Conservation (phyloP, 2,888 invertebrate species). For the Heliconius ethilla region DNA sequence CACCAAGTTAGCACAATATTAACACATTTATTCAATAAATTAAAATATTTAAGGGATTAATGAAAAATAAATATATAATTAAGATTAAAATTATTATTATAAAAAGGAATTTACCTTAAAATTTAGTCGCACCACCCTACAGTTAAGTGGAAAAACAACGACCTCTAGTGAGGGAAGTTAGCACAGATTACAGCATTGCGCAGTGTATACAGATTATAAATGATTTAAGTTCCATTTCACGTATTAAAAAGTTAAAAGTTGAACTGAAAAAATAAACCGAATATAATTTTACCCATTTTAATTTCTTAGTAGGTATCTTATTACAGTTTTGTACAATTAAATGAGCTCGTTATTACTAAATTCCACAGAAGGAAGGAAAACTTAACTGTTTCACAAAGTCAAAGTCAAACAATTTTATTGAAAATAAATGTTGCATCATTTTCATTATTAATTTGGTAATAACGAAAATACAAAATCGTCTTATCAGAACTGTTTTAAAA, state of each 20-base stretch:
- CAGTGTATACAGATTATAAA: conserved; percentile 21
- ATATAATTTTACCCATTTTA: neutral
- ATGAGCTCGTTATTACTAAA: neutral
- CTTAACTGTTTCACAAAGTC: too few species aligned
- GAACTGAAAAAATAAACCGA: neutral
- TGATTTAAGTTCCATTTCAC: neutral
- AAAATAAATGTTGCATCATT: too few species aligned
- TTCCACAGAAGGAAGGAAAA: too few species aligned
- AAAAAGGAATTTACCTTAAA: conserved; percentile 29
- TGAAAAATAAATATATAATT: neutral
- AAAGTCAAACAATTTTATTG: too few species aligned
- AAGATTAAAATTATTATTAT: neutral
- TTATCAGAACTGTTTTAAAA: too few species aligned
- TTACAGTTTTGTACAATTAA: neutral
- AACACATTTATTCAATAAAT: neutral
- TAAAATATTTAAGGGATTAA: neutral
- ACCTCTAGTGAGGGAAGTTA: conserved; percentile 44
- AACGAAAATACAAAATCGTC: too few species aligned
- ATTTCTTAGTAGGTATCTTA: neutral
- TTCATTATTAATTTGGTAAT: too few species aligned
- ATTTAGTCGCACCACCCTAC: conserved; percentile 43
- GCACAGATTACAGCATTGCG: conserved; percentile 30
- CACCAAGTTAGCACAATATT: conserved; percentile 29
- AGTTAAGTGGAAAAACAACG: conserved; percentile 43
- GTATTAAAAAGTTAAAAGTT: neutral